Percentiles rank a stretch among this genome's conserved stretches.
These are phyloP conservation scores for zebrafish (Danio rerio) DNA, from an alignment of 2,113 vertebrate genomes.

Conservation along the genomic window GRCz12tu NC_133190.1:39039501-39040000, in stretches of 20 bases:
- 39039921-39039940: not conserved
- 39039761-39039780: slow-evolving; percentile 35
- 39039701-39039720: not conserved
- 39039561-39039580: too few species aligned
- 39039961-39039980: not conserved
- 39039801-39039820: not conserved
- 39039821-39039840: not conserved
- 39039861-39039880: not conserved
- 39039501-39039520: not conserved
- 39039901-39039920: not conserved
- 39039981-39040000: too few species aligned
- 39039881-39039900: not conserved
- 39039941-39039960: not conserved
- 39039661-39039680: not conserved
- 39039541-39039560: not conserved
- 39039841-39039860: not conserved
- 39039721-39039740: not conserved
- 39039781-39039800: not conserved
- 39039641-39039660: not conserved
- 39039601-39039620: not conserved
- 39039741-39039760: slow-evolving; percentile 7
- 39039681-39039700: slow-evolving; percentile 31
- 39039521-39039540: not conserved
- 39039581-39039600: not conserved
- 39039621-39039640: not conserved